phyloP scores from a whole-genome alignment of 2,113 vertebrate genomes.

The Osmerus mordax region DNA sequence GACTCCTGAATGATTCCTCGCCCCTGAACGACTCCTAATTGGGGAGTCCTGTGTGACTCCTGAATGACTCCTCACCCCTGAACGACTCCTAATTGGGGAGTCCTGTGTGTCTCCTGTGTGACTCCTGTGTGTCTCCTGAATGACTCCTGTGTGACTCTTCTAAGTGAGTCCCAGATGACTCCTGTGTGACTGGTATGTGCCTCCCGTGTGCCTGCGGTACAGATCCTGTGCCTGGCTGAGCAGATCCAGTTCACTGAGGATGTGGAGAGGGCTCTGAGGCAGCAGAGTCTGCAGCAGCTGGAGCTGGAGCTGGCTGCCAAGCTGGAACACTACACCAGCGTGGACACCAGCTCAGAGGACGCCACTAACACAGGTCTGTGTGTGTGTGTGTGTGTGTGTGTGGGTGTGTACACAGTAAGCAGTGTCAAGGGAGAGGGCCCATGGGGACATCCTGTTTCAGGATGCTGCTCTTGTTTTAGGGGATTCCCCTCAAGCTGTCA shows the following conservation, averaged over 20 bases:
- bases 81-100: too few species aligned
- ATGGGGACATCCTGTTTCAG: too few species aligned
- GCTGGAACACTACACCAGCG: constrained; percentile 87
- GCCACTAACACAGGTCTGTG: constrained; percentile 70
- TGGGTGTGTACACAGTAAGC: not conserved
- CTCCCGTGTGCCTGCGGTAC: constrained; percentile 5
- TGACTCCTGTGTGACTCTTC: not conserved
- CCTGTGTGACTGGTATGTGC: not conserved
- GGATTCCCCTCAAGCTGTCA: too few species aligned
- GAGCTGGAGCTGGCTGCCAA: constrained; percentile 84
- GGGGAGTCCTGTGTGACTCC: too few species aligned
- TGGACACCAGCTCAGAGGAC: constrained; percentile 74
- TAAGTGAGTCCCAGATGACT: not conserved
- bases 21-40: too few species aligned
- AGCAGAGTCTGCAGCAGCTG: constrained; percentile 81
- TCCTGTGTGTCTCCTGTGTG: too few species aligned
- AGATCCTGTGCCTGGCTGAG: constrained; percentile 93
- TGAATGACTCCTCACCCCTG: too few species aligned
- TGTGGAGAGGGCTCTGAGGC: constrained; percentile 82
- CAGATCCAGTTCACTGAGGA: constrained; percentile 97
- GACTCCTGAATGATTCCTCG: too few species aligned
- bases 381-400: constrained; percentile 11
- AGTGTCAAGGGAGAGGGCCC: not conserved
- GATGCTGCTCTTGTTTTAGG: too few species aligned
- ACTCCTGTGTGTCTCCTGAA: too few species aligned